A percentile compares a stretch with the other conserved stretches of the same genome.
Evolutionary conservation across 2,888 invertebrate genomes (phyloP).

Genomic region (Melitaea athalia): DNA sequence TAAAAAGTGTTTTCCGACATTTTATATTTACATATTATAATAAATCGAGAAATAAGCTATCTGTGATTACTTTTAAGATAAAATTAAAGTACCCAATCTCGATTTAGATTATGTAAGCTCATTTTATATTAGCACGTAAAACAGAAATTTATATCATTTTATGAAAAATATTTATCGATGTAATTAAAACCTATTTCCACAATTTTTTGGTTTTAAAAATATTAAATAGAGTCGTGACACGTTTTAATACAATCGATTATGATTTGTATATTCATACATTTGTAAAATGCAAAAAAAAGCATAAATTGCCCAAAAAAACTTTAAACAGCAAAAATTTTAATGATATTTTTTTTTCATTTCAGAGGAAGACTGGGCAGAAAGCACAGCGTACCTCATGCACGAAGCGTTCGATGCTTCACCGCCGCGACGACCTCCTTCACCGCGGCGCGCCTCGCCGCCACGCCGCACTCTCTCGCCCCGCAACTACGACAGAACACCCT

Average conservation of each 20-base stretch:
- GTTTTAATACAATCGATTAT: too few relatives aligned
- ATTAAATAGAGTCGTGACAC: too few relatives aligned
- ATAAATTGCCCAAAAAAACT: neutral
- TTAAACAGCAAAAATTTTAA: slow-evolving; percentile 18
- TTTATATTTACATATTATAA: neutral
- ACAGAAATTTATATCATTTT: too few relatives aligned
- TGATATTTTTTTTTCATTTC: slow-evolving; percentile 58
- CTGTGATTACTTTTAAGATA: too few relatives aligned
- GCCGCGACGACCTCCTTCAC: slow-evolving; percentile 54
- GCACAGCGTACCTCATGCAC: slow-evolving; percentile 85
- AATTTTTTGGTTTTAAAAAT: too few relatives aligned
- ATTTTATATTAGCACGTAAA: too few relatives aligned
- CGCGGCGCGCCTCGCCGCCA: slow-evolving; percentile 40
- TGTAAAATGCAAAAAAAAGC: too few relatives aligned
- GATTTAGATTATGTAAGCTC: too few relatives aligned
- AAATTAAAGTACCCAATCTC: too few relatives aligned
- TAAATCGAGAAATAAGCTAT: neutral
- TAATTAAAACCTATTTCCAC: too few relatives aligned
- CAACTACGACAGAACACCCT: slow-evolving; percentile 51
- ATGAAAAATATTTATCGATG: too few relatives aligned
- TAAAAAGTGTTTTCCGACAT: neutral
- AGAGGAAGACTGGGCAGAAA: slow-evolving; percentile 90
- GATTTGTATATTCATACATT: too few relatives aligned
- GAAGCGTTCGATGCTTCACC: slow-evolving; percentile 79
- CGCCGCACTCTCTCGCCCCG: slow-evolving; percentile 51